Base-by-base conservation (phyloP, 2,797 vertebrate genomes). In the Erpetoichthys calabaricus region DNA sequence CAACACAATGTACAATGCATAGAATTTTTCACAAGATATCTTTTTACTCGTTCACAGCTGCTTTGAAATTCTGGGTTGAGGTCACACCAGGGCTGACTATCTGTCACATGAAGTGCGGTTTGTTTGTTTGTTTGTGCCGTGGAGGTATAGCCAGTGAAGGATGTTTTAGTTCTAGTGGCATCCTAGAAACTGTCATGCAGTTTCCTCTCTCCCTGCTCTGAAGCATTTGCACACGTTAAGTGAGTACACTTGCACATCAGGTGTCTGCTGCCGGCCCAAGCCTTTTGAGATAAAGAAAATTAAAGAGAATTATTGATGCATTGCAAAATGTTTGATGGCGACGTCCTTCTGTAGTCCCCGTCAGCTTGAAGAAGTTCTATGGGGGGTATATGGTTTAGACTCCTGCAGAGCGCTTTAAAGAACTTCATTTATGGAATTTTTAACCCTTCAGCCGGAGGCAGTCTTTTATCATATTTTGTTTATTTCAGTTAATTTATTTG, bases 221-320 rank as follows among this genome's bases (percentile, higher is more conserved):
- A 25, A 25, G 25, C 25, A 25, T 25, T 25, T 25, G 2, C 25
- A 25, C 25, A 25, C 25, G 25, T 25, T 25, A 25, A 25, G 25
- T 25, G 25, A 55, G 42, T 51, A 47, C 57, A 56, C 54, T 55
- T 44, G 71, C 65, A 8, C 69, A 67, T 59, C 59, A 63, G 70
- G 57, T 45, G 59, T 59, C 63, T 64, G 9, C 63, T 67, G 67
- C 63, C 69, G 66, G 66, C 70, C 76, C 70, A 73, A 72, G 74
- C 80, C 86, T 89, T 87, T 86, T 62, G 73, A 83, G 83, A 89
- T 87, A 84, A 86, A 88, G 70, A 73, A 84, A 89, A 91, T 91
- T 84, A 91, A 88, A 91, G 75, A 70, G 89, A 91, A 92, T 91
- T 89, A 91, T 91, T 91, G 88, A 92, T 90, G 84, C 79, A 66